Conservation (phyloP, 2,113 vertebrate species). For the Australoheros scitulus region DNA sequence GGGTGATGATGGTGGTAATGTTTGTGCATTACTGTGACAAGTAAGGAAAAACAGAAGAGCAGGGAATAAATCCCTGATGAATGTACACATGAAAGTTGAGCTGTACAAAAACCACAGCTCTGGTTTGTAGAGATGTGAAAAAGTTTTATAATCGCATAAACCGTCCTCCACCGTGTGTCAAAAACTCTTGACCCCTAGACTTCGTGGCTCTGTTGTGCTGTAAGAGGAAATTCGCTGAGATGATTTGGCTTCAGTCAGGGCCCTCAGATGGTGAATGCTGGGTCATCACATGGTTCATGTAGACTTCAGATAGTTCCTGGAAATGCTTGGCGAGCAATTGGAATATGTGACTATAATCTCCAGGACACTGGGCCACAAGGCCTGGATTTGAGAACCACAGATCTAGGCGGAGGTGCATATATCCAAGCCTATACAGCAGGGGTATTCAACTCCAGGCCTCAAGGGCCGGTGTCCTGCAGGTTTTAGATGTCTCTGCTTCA, state of each 20-base stretch:
- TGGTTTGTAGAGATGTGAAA: not conserved
- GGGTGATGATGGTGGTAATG: not conserved
- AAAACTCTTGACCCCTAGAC: not conserved
- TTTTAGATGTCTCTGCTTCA: too few relatives aligned
- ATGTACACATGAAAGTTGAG: not conserved
- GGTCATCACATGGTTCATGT: not conserved
- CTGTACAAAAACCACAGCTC: not conserved
- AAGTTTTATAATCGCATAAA: not conserved
- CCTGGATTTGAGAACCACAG: too few relatives aligned
- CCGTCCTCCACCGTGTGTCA: not conserved
- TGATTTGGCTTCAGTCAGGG: not conserved
- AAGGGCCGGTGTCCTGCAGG: too few relatives aligned
- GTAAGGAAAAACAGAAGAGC: not conserved
- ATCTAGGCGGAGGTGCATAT: too few relatives aligned
- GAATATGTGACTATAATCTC: not conserved
- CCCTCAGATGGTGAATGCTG: not conserved
- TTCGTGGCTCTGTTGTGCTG: not conserved
- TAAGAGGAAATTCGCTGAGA: not conserved
- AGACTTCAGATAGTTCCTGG: not conserved
- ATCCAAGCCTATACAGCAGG: too few relatives aligned
- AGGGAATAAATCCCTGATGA: not conserved
- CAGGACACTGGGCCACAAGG: too few relatives aligned
- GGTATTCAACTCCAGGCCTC: too few relatives aligned
- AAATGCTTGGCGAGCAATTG: not conserved
- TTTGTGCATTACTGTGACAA: too few relatives aligned